Percentiles rank a stretch among this genome's conserved stretches.
phyloP scores from a whole-genome alignment of 2,113 vertebrate species.

The Ptyas mucosa region DNA sequence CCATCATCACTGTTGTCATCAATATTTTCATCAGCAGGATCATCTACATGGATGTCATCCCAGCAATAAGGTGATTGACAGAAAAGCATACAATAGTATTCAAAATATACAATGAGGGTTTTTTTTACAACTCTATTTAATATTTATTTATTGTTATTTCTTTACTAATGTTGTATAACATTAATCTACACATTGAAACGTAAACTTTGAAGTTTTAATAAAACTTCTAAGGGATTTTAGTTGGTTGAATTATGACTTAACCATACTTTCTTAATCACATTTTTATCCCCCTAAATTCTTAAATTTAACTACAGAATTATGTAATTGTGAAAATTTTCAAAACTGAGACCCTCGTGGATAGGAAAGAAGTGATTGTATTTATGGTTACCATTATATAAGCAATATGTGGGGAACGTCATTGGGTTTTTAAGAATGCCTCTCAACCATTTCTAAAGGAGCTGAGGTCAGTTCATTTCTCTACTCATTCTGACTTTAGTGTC shows the following conservation, averaged over 20 bases:
- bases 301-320: neutral
- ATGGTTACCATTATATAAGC: neutral
- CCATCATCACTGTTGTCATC: neutral
- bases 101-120: neutral
- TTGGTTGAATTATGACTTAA: neutral
- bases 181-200: neutral
- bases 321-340: neutral
- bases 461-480: constrained; percentile 10
- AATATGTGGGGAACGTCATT: neutral
- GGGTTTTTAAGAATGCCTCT: neutral
- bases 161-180: neutral
- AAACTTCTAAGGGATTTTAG: neutral
- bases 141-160: neutral
- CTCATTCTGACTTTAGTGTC: constrained; percentile 6
- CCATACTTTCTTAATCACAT: neutral
- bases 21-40: neutral
- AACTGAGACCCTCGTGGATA: neutral
- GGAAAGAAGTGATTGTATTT: neutral
- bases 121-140: neutral
- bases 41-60: neutral
- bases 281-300: neutral
- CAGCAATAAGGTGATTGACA: neutral
- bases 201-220: neutral
- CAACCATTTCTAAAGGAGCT: neutral
- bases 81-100: neutral